Evolutionary conservation across 2,113 vertebrate genomes (phyloP).

Genomic region (Ailuropoda melanoleuca): DNA sequence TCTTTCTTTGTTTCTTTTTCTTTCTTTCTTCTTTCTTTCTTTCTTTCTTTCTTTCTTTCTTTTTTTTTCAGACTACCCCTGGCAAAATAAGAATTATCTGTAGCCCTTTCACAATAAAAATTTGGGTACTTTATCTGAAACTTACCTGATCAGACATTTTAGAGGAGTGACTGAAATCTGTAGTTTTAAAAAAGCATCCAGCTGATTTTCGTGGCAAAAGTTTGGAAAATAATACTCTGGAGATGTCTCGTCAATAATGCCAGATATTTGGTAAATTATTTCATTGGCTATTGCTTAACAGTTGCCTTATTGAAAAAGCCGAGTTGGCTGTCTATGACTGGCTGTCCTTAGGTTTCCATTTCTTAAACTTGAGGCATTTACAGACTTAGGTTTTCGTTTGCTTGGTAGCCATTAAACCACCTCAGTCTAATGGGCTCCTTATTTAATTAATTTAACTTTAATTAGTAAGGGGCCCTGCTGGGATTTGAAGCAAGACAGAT

Average conservation of each 20-base stretch:
- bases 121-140: not conserved
- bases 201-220: not conserved
- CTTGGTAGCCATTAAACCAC: not conserved
- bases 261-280: not conserved
- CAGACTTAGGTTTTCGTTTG: not conserved
- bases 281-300: not conserved
- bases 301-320: not conserved
- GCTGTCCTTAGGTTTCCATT: not conserved
- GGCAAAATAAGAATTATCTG: not conserved
- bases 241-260: no score
- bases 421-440: not conserved
- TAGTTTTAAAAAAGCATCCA: not conserved
- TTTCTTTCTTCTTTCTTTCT: no score
- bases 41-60: no score
- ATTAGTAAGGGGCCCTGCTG: not conserved
- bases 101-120: not conserved
- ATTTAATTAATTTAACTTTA: not conserved
- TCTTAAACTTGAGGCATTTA: not conserved
- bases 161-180: not conserved
- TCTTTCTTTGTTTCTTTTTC: no score
- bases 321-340: not conserved
- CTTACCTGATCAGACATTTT: not conserved
- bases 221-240: not conserved
- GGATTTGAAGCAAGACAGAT: not conserved
- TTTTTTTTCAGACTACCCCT: not conserved